These are phyloP conservation scores for Pocillopora verrucosa DNA, from an alignment of 64 coral and sea anemone species.

Conservation along the genomic window DNA sequence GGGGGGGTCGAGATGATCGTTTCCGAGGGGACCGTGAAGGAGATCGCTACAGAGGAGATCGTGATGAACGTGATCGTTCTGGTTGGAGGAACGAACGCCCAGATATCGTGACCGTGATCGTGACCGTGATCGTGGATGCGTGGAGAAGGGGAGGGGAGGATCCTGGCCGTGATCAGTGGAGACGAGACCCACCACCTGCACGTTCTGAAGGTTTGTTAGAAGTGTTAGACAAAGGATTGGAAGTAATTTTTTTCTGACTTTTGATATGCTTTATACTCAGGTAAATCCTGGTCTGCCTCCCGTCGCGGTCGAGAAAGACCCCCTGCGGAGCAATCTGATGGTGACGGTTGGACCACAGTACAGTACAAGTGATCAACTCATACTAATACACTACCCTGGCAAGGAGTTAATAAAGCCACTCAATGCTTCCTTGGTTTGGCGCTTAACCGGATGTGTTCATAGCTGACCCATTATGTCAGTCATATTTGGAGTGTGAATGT, in stretches of 20 bases:
- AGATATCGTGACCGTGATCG: too few relatives aligned
- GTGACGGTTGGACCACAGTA: conserved; percentile 66
- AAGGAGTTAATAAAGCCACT: not conserved
- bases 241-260: not conserved
- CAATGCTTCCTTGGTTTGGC: not conserved
- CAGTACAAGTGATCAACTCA: conserved; percentile 44
- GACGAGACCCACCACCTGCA: conserved; percentile 47
- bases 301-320: conserved; percentile 62
- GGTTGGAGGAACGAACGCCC: conserved; percentile 26
- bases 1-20: conserved; percentile 49
- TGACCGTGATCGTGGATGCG: conserved; percentile 40
- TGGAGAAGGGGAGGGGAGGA: conserved; percentile 22
- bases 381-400: conserved; percentile 13
- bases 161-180: conserved; percentile 48
- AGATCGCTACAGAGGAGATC: conserved; percentile 46
- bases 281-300: conserved; percentile 70
- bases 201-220: conserved; percentile 23
- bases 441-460: not conserved
- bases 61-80: conserved; percentile 51
- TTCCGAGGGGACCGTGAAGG: conserved; percentile 29
- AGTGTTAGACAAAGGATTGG: too few relatives aligned
- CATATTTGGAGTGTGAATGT: not conserved
- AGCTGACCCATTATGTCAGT: not conserved
- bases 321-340: conserved; percentile 40
- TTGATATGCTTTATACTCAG: conserved; percentile 13